These are phyloP conservation scores for Drosophila carrolli DNA, from an alignment of 1,140 invertebrate species.

Conservation along the genomic window DNA sequence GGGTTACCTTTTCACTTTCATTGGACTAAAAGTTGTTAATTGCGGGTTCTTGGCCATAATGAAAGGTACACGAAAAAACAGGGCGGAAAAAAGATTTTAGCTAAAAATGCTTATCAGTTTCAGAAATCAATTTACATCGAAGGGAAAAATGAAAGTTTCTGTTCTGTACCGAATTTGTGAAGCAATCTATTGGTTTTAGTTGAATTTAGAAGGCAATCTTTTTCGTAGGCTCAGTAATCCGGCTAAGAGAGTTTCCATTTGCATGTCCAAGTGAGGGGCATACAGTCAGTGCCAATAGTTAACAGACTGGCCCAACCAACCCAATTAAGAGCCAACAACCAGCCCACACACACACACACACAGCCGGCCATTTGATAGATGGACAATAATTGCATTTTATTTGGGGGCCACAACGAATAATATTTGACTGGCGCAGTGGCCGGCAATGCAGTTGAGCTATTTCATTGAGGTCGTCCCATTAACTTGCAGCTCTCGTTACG, in stretches of 20 bases:
- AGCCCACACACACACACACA: background rate
- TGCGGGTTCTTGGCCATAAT: constrained; percentile 16
- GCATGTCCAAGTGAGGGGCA: constrained; percentile 29
- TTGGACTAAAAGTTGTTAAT: constrained; percentile 43
- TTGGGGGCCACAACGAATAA: constrained; percentile 39
- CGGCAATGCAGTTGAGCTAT: constrained; percentile 33
- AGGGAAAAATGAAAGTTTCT: constrained; percentile 13
- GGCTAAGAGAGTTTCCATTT: constrained; percentile 40
- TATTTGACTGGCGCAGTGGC: constrained; percentile 54
- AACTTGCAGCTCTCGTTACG: constrained; percentile 33
- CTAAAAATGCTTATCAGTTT: constrained; percentile 11
- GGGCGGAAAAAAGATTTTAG: background rate
- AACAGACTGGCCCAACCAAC: constrained; percentile 21
- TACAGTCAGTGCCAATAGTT: constrained; percentile 29
- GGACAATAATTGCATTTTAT: constrained; percentile 54
- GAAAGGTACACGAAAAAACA: constrained; percentile 10
- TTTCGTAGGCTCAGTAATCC: constrained; percentile 25
- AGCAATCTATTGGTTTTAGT: constrained; percentile 33
- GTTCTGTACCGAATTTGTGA: constrained; percentile 1
- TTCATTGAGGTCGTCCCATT: constrained; percentile 37
- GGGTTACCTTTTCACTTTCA: constrained; percentile 14
- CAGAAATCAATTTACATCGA: constrained; percentile 32
- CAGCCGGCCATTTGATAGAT: constrained; percentile 35
- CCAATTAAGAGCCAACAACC: constrained; percentile 32
- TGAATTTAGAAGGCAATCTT: constrained; percentile 26